Percentiles rank a stretch among this genome's conserved stretches.
phyloP scores from a whole-genome alignment of 2,113 vertebrate genomes.

The Thalassarche chlororhynchos region DNA sequence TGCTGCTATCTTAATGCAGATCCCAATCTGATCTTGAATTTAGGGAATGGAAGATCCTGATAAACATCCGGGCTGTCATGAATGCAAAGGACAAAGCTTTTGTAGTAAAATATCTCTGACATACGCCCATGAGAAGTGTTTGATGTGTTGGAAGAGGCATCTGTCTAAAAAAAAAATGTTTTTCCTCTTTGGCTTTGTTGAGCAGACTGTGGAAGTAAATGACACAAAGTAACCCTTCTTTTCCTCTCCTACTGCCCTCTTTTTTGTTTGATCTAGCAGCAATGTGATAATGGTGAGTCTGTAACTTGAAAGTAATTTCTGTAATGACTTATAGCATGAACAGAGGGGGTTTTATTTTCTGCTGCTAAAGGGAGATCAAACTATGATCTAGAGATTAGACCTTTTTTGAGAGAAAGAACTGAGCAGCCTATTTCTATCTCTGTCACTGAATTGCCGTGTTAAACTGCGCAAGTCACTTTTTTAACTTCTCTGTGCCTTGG shows the following conservation, averaged over 20 bases:
- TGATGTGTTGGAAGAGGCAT: slow-evolving; percentile 42
- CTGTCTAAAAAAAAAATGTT: slow-evolving; percentile 1
- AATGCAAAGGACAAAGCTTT: slow-evolving; percentile 38
- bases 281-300: slow-evolving; percentile 36
- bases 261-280: slow-evolving; percentile 44
- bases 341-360: slow-evolving; percentile 29
- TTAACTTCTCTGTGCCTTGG: background rate
- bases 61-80: slow-evolving; percentile 10
- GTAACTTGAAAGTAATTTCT: slow-evolving; percentile 52
- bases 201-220: slow-evolving; percentile 1
- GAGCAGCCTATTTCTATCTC: slow-evolving; percentile 7
- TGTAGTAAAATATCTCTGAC: slow-evolving; percentile 28
- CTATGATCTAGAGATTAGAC: slow-evolving; percentile 35
- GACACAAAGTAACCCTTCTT: slow-evolving; percentile 40
- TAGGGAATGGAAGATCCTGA: slow-evolving; percentile 35
- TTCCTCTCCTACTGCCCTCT: slow-evolving; percentile 12
- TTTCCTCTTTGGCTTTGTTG: slow-evolving; percentile 43
- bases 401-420: background rate
- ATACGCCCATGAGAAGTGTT: slow-evolving; percentile 20
- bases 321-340: slow-evolving; percentile 7
- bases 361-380: slow-evolving; percentile 31
- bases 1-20: background rate
- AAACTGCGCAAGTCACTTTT: background rate
- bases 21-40: background rate
- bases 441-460: background rate